Conservation (phyloP, 2,113 vertebrate genomes). For the Neolamprologus kungweensis region DNA sequence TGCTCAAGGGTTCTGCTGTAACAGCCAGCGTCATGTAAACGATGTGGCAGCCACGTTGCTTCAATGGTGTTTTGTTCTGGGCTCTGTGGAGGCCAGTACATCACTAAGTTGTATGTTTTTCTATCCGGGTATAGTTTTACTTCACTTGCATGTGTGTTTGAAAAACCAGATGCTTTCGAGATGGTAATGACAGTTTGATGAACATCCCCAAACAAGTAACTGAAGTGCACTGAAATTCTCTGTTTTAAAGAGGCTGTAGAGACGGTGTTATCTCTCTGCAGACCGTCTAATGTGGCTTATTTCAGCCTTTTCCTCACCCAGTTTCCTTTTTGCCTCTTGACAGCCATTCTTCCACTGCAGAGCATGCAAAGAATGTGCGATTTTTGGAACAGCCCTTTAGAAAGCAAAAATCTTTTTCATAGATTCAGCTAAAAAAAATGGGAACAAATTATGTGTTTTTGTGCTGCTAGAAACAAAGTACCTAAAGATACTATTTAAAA, state of each 20-base stretch:
- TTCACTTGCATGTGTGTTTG: not conserved
- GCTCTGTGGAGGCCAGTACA: not conserved
- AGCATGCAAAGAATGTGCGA: accelerated
- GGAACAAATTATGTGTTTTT: not conserved
- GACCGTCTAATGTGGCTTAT: not conserved
- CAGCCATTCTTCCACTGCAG: not conserved
- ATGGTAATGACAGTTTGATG: not conserved
- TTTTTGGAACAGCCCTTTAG: not conserved
- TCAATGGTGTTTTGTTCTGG: not conserved
- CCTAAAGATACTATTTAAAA: not conserved
- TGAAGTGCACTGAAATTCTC: not conserved
- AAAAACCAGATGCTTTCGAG: accelerated
- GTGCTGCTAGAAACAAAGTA: not conserved
- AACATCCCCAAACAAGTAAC: not conserved
- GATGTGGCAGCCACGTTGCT: accelerated
- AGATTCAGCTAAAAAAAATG: not conserved
- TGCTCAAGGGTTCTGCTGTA: not conserved
- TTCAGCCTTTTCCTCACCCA: not conserved
- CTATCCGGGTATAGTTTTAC: not conserved
- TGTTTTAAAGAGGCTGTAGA: not conserved
- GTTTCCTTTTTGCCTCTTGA: not conserved
- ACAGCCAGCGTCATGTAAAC: not conserved
- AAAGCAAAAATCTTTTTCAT: not conserved
- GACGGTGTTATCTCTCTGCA: not conserved
- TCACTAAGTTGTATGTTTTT: not conserved